Evolutionary conservation across 2,888 invertebrate species (phyloP).

Genomic region (Panorpa germanica): DNA sequence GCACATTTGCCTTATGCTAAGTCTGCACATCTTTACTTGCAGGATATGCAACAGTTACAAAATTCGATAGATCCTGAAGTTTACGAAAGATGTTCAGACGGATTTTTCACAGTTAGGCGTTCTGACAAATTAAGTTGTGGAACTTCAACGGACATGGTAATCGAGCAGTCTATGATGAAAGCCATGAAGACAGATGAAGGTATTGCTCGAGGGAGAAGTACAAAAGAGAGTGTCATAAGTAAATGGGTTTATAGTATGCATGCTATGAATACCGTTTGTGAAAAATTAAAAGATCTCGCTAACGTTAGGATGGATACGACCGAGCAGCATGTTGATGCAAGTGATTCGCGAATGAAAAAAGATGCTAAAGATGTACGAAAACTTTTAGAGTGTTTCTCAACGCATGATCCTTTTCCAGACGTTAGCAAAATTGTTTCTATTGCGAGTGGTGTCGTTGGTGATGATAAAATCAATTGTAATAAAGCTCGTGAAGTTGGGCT

Average conservation of each 20-base stretch:
- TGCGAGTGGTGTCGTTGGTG: slow-evolving; percentile 12
- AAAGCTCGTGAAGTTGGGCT: slow-evolving; percentile 16
- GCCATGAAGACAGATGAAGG: slow-evolving; percentile 21
- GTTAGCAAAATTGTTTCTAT: slow-evolving; percentile 12
- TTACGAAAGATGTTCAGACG: too few relatives aligned
- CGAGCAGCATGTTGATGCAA: slow-evolving; percentile 21
- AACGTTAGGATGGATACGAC: slow-evolving; percentile 17
- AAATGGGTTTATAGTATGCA: slow-evolving; percentile 19
- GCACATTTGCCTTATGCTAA: slow-evolving; percentile 17
- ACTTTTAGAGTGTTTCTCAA: slow-evolving; percentile 18
- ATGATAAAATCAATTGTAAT: slow-evolving; percentile 14
- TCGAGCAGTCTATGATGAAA: slow-evolving; percentile 17
- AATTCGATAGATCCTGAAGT: slow-evolving; percentile 16
- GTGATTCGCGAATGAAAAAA: slow-evolving; percentile 18
- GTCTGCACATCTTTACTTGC: too few relatives aligned
- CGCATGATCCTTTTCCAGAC: slow-evolving; percentile 17
- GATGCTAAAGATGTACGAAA: slow-evolving; percentile 15
- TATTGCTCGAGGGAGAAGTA: slow-evolving; percentile 21
- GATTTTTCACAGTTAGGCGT: slow-evolving; percentile 19
- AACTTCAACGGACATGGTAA: slow-evolving; percentile 20
- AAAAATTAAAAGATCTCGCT: slow-evolving; percentile 17
- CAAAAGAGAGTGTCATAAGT: slow-evolving; percentile 19
- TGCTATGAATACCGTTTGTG: slow-evolving; percentile 17
- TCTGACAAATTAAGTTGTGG: slow-evolving; percentile 20
- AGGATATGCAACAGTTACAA: too few relatives aligned